Base-by-base conservation (phyloP, 2,888 invertebrate species). In the Drosophila niveifrons region DNA sequence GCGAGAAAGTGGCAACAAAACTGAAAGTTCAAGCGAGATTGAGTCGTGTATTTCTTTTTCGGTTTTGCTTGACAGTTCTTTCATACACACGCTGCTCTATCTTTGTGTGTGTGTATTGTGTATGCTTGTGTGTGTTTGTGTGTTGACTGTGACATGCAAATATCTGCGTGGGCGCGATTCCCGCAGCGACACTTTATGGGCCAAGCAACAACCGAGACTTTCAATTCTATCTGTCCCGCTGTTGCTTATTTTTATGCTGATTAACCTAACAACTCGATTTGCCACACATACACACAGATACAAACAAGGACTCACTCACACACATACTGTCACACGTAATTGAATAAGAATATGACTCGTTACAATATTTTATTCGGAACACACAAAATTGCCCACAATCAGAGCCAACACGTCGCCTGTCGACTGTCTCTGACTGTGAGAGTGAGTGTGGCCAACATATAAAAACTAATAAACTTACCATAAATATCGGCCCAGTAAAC, bases 231-330 rank as follows among this genome's bases (percentile, higher is more conserved):
- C 74, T 58, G 53, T 29, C 13, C 46, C 15, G 64, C 52, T 48
- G 57, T 57, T 74, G 77, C 80, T 78, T 80, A 82, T 85, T 80
- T 80, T 82, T 75, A 78, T 77, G 75, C 88, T 82, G 88, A 83
- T 83, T 83, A 88, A 83, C 66, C 67, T 69, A 66, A 67, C 75
- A 78, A 67, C 70, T 69, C 61, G 64, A 66, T 79, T 63, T 63
- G 72, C 44, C 47, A 62, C 44, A 58, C 28, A 43, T 29, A 31
- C 46, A 31, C 8, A 34, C 23, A 11, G 48, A 13, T 23, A n/a
- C 9, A 17, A 2, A 58, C 23, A 11, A 3, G n/a, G 9, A 11
- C 18, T 29, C 13, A 41, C 13, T 8, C 8, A 41, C 39, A 13
- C 31, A 34, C 13, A 46, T 29, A 36, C 44, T 39, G 29, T 18